These are phyloP conservation scores for Ectobius pallidus DNA, from an alignment of 2,888 invertebrate species.

Conservation along the genomic window DNA sequence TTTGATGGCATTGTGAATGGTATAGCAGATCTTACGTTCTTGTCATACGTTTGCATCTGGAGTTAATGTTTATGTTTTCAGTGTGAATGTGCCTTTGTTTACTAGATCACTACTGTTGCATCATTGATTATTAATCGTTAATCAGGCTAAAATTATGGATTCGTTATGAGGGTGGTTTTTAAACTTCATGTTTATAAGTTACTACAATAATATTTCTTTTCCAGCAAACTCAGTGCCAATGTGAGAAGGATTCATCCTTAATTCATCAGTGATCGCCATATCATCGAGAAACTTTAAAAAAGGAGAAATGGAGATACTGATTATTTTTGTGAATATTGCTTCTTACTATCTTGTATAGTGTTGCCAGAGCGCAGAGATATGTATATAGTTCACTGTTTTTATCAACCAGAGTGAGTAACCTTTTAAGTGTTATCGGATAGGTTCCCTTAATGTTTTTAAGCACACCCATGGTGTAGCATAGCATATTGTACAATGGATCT, in stretches of 20 bases:
- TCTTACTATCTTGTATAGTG: conserved; percentile 20
- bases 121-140: no score
- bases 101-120: no score
- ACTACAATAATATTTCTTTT: no score
- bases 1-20: no score
- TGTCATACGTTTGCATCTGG: no score
- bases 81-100: no score
- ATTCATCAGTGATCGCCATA: conserved; percentile 14
- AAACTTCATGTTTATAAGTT: no score
- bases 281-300: conserved; percentile 4
- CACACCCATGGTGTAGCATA: neutral
- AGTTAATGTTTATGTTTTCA: no score
- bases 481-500: neutral
- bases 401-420: conserved; percentile 3
- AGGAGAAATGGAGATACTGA: neutral
- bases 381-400: conserved; percentile 15
- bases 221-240: conserved; percentile 12
- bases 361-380: neutral
- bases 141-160: no score
- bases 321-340: conserved; percentile 5
- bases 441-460: neutral
- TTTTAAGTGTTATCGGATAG: neutral
- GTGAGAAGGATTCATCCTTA: neutral
- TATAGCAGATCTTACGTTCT: no score
- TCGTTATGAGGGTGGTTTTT: no score